Percentiles rank a stretch among this genome's conserved stretches.
These are phyloP conservation scores for Scolopax mira DNA, from an alignment of 2,113 vertebrate species.

Conservation along the genomic window DNA sequence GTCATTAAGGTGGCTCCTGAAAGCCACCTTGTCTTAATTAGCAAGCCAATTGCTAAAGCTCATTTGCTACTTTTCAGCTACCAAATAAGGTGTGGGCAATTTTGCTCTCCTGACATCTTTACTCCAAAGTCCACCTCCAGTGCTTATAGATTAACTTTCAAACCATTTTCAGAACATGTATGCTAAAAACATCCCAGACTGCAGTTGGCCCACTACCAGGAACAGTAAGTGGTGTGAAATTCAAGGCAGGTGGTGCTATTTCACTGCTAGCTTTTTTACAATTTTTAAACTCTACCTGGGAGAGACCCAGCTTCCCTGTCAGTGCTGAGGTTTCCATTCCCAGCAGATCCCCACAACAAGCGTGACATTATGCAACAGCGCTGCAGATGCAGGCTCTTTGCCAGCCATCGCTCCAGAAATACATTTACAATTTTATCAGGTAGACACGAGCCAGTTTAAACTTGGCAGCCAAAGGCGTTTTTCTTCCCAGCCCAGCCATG, in stretches of 20 bases:
- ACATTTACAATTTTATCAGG: background rate
- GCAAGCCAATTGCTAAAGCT: background rate
- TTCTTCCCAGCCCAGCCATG: background rate
- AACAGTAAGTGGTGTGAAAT: background rate
- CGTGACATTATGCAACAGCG: background rate
- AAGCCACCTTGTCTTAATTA: background rate
- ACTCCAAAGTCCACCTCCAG: background rate
- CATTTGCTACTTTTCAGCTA: background rate
- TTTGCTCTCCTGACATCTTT: background rate
- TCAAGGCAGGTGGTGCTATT: background rate
- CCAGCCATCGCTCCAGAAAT: background rate
- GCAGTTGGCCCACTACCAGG: background rate
- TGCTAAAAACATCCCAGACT: background rate
- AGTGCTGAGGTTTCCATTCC: background rate
- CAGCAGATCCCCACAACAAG: background rate
- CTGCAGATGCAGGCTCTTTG: background rate
- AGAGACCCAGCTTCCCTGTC: background rate
- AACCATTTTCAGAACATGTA: background rate
- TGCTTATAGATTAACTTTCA: background rate
- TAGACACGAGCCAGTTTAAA: background rate
- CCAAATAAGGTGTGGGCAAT: background rate
- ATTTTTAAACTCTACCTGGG: background rate
- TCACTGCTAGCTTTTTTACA: background rate
- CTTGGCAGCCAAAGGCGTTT: background rate
- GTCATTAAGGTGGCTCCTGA: background rate